Base-by-base conservation (phyloP, 2,888 invertebrate species). In the Diarsia mendica region DNA sequence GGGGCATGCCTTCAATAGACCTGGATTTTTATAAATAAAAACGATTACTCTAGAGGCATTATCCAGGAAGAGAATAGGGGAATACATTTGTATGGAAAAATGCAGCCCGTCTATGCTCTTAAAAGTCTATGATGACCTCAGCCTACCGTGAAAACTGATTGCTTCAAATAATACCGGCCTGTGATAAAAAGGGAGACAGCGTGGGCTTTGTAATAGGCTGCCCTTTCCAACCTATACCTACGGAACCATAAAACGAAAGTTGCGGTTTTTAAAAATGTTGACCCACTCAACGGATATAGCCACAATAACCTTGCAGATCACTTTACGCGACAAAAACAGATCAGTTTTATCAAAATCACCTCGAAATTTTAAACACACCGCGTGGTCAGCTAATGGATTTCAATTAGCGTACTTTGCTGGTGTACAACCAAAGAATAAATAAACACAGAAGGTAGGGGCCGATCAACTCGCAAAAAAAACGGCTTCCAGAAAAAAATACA, bases 361-460 rank as follows among this genome's bases (percentile, higher is more conserved):
- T 53, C 46, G 9, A 60, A 61, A 66, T 61, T 66, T 77, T 49
- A 39, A 71, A 53, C n/a, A 68, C n/a, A 55, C 39, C 39, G 28
- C 53, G 65, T 65, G 60, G 44, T 75, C 39, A 60, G 53, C 81
- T 79, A 79, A 79, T 79, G 79, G 79, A 75, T 80, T 79, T 79
- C 68, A 75, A 80, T 79, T 79, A 79, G 44, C 75, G 64, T 15
- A 61, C 60, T 65, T 72, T 58, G 64, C 33, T 58, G 49, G 33
- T 58, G 55, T 51, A 79, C 58, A 51, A 33, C 46, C 72, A 51
- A 18, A 28, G 1, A 60, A 33, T 3, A 18, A 46, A 20, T 15
- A 9, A 0, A 3, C 2, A 15, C 66, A 76, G 65, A 77, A 72
- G 72, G 23, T 64, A 2, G 1, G 2, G 8, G 23, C 5, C 2